These are phyloP conservation scores for Enoplosus armatus DNA, from an alignment of 2,797 vertebrate species.

Conservation along the genomic window DNA sequence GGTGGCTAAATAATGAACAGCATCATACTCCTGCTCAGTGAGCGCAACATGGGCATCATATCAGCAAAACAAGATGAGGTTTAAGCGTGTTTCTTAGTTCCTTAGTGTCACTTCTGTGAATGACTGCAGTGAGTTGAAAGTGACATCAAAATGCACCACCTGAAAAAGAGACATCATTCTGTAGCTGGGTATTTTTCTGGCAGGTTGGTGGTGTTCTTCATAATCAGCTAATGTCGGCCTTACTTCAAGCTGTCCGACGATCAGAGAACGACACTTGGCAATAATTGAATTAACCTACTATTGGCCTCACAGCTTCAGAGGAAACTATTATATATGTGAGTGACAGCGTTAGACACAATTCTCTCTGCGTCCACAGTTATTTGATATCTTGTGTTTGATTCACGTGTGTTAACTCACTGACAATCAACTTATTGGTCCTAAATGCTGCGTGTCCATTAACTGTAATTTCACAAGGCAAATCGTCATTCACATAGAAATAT, in stretches of 20 bases:
- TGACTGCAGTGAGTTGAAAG: background rate
- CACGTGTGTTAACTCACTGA: background rate
- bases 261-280: constrained; percentile 12
- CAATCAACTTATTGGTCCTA: background rate
- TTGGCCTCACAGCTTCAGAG: background rate
- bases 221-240: background rate
- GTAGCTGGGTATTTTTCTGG: background rate
- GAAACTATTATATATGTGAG: background rate
- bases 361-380: background rate
- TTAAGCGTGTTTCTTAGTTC: background rate
- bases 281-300: background rate
- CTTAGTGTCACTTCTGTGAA: background rate
- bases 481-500: background rate
- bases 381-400: background rate
- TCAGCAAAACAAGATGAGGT: background rate
- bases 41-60: background rate
- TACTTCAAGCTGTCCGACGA: constrained; percentile 3
- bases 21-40: background rate
- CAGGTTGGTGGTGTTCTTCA: background rate
- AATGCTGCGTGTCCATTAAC: background rate
- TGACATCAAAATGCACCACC: background rate
- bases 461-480: background rate
- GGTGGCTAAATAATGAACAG: constrained; percentile 45
- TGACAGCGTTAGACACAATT: background rate
- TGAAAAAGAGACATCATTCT: background rate